These are phyloP conservation scores for Nasonia giraulti DNA, from an alignment of 1,140 invertebrate genomes.

Conservation along the genomic window DNA sequence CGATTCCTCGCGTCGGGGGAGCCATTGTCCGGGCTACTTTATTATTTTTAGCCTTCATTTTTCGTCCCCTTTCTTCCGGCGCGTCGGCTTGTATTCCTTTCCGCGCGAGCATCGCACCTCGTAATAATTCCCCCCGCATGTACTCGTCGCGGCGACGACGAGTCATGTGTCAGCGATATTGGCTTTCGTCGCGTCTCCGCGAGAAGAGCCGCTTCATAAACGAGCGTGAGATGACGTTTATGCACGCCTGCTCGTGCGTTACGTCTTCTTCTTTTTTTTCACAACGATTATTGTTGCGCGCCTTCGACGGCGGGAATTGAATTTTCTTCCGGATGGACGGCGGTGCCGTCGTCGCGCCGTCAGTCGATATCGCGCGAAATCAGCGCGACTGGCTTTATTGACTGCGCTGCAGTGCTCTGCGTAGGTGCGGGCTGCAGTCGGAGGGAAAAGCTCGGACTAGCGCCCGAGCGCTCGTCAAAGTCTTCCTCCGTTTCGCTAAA, in stretches of 20 bases:
- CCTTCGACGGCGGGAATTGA: not conserved
- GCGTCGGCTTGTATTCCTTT: not conserved
- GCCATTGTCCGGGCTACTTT: not conserved
- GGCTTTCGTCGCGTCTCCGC: not conserved
- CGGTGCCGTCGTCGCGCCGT: too few species aligned
- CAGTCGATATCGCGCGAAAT: not conserved
- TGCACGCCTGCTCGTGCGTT: not conserved
- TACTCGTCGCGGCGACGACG: not conserved
- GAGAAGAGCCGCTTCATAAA: not conserved
- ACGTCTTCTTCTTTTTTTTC: too few species aligned
- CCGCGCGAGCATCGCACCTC: not conserved
- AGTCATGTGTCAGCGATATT: constrained; percentile 18
- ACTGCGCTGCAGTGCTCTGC: not conserved
- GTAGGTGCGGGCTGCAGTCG: not conserved
- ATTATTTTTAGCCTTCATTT: constrained; percentile 9
- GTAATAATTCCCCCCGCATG: not conserved
- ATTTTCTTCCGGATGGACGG: not conserved
- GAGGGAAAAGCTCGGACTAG: not conserved
- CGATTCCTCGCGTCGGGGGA: not conserved
- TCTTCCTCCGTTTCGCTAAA: not conserved
- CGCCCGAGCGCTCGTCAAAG: not conserved
- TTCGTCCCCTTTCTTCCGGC: not conserved
- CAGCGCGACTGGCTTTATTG: not conserved
- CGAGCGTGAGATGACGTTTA: not conserved
- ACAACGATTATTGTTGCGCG: not conserved